phyloP scores from a whole-genome alignment of 64 coral and sea anemone species.

The Exaiptasia diaphana region DNA sequence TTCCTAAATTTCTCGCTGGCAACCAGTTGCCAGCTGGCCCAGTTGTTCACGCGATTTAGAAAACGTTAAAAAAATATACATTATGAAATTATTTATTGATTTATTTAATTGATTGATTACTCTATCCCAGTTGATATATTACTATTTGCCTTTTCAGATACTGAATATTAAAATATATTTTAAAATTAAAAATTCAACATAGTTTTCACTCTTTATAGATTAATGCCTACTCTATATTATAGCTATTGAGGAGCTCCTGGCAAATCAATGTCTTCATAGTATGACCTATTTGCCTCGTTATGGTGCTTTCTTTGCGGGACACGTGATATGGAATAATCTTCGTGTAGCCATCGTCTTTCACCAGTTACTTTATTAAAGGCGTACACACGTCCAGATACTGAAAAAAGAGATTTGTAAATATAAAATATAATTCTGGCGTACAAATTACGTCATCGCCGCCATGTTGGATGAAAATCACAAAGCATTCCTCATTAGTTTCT shows the following conservation, averaged over 20 bases:
- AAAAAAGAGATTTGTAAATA: neutral
- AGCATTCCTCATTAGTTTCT: too few species aligned
- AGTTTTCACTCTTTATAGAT: neutral
- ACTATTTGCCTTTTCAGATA: neutral
- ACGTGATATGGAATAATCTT: neutral
- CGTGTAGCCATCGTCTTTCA: slow-evolving; percentile 26
- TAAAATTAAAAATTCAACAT: neutral
- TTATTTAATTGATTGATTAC: neutral
- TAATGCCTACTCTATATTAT: neutral
- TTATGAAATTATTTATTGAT: neutral
- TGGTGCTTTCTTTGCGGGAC: neutral
- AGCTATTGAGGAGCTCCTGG: slow-evolving; percentile 31
- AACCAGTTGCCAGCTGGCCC: too few species aligned
- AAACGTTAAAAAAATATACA: neutral
- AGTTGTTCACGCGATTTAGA: too few species aligned
- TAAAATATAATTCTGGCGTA: too few species aligned
- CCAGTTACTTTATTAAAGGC: slow-evolving; percentile 42
- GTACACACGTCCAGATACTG: slow-evolving; percentile 18
- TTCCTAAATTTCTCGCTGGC: too few species aligned
- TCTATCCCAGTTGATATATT: neutral
- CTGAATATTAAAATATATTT: neutral
- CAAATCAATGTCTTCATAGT: slow-evolving; percentile 2
- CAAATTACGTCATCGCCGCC: too few species aligned
- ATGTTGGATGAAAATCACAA: too few species aligned
- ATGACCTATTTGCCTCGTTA: slow-evolving; percentile 7